Evolutionary conservation across 2,888 invertebrate genomes (phyloP).

Genomic region (Epistrophe grossulariae): DNA sequence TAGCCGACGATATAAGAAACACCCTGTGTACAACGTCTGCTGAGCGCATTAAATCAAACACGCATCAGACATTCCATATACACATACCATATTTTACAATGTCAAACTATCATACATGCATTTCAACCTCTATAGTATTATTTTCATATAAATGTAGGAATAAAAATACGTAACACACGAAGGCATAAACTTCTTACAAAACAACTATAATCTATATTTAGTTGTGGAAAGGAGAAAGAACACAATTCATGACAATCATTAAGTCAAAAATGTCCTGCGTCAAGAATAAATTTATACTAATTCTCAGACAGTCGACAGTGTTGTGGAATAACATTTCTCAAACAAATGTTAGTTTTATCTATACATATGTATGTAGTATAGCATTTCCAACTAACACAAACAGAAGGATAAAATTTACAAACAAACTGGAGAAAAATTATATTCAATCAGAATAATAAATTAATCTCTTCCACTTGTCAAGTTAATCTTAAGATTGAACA

Average conservation of each 20-base stretch:
- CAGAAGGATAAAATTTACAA: no score
- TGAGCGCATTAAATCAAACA: neutral
- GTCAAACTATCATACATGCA: neutral
- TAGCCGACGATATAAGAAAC: neutral
- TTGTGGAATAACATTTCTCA: neutral
- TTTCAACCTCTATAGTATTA: no score
- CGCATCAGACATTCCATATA: neutral
- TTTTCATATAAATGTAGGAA: neutral
- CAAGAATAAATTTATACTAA: neutral
- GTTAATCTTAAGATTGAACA: no score
- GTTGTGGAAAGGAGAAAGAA: neutral
- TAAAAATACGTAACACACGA: neutral
- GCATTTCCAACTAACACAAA: no score
- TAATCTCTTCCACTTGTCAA: no score
- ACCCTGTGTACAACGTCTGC: neutral
- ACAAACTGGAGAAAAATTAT: no score
- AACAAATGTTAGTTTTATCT: neutral
- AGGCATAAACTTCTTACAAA: neutral
- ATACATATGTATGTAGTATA: no score
- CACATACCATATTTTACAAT: neutral
- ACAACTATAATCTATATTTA: neutral
- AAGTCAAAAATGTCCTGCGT: slow-evolving; percentile 14
- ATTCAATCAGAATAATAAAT: no score
- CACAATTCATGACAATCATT: slow-evolving; percentile 10
- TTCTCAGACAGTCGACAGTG: neutral